Conservation (phyloP, 2,888 invertebrate species). For the Ichneumon xanthorius region DNA sequence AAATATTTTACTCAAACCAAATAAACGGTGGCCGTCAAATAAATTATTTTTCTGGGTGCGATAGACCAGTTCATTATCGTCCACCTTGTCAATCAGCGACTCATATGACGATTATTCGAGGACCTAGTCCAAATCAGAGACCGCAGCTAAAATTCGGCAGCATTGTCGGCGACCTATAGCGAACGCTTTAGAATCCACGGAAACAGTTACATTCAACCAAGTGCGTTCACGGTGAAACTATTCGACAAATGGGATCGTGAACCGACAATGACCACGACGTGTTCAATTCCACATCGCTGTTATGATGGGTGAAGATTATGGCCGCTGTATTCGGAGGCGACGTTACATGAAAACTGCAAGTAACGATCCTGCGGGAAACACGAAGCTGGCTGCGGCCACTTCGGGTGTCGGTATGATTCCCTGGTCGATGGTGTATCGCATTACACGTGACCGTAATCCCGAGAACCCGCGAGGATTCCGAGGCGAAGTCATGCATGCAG, state of each 20-base stretch:
- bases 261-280: too few relatives aligned
- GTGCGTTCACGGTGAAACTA: too few relatives aligned
- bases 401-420: conserved; percentile 74
- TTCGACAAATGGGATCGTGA: too few relatives aligned
- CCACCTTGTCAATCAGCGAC: too few relatives aligned
- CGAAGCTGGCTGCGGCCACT: conserved; percentile 32
- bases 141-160: not conserved
- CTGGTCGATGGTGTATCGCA: conserved; percentile 83
- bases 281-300: too few relatives aligned
- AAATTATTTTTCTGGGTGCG: too few relatives aligned
- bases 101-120: not conserved
- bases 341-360: not conserved
- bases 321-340: not conserved
- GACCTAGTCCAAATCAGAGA: not conserved
- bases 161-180: not conserved
- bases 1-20: too few relatives aligned
- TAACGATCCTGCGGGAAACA: conserved; percentile 7
- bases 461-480: conserved; percentile 59
- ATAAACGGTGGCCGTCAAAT: too few relatives aligned
- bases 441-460: conserved; percentile 83
- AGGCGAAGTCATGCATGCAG: conserved; percentile 24
- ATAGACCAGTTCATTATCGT: too few relatives aligned
- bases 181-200: too few relatives aligned
- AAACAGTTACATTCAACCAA: too few relatives aligned
- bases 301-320: not conserved